phyloP scores from a whole-genome alignment of 2,113 vertebrate species.

The Spermophilus dauricus region DNA sequence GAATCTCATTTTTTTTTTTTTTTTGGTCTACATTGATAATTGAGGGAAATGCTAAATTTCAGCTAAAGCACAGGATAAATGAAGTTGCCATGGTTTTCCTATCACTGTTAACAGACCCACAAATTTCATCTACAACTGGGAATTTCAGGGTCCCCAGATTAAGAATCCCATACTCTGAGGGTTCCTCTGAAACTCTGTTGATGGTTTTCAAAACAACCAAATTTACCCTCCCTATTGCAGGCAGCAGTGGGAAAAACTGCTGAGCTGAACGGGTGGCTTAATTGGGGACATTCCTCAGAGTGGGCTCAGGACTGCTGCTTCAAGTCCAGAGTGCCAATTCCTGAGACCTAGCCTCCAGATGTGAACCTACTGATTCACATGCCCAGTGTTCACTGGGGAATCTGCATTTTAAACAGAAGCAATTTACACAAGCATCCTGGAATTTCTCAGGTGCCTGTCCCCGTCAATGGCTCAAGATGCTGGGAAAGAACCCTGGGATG shows the following conservation, averaged over 20 bases:
- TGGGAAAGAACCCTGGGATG: not conserved
- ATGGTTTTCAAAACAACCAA: not conserved
- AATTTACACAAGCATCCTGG: not conserved
- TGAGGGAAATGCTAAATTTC: not conserved
- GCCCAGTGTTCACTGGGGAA: not conserved
- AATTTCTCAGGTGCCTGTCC: not conserved
- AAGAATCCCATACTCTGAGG: not conserved
- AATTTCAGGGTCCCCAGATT: not conserved
- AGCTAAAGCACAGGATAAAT: not conserved
- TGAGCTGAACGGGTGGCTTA: accelerated
- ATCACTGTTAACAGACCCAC: not conserved
- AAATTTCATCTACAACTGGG: not conserved
- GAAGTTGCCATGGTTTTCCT: not conserved
- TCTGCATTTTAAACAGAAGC: not conserved
- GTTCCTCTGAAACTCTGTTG: not conserved
- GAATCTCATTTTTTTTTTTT: not conserved
- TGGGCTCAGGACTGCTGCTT: not conserved
- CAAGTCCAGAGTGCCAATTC: not conserved
- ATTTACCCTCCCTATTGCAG: not conserved
- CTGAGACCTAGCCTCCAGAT: too few relatives aligned
- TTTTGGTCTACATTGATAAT: not conserved
- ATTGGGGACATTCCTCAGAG: not conserved
- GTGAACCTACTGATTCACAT: not conserved
- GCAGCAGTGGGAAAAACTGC: not conserved
- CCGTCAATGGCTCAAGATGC: not conserved